Base-by-base conservation (phyloP, 2,888 invertebrate species). In the Tetheella fluctuosa region DNA sequence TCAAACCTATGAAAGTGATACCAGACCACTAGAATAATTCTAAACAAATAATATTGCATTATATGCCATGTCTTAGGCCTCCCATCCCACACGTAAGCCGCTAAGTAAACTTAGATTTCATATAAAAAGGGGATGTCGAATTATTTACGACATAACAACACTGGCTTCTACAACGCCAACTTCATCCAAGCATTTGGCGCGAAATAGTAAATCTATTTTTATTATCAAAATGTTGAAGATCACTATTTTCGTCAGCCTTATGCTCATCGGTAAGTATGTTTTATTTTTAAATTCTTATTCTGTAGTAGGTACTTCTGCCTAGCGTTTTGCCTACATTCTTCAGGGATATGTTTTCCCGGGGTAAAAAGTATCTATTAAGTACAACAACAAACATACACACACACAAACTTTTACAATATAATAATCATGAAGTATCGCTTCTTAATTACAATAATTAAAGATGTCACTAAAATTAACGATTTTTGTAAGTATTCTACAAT, bases 241-340 rank as follows among this genome's bases (percentile, higher is more conserved):
- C 12, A 81, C 86, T 0, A 86, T 86, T 1, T 73, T 91, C 0
- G 76, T 90, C 17, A 89, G 90, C 2, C 68, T 91, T n/a, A 76
- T 91, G 82, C 80, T 91, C 34, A 86, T 91, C 55, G 91, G 91
- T 91, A 76, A 91, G 90, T 62, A 58, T 52, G 55, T 57, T 60
- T 54, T 59, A 54, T 52, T 17, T 30, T 39, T 20, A 42, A 30
- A 23, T 28, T 61, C 42, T 54, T 60, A 25, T 23, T 42, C 39
- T 39, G 2, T 25, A 25, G 2, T 2, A 25, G 25, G 25, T n/a
- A n/a, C n/a, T n/a, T n/a, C n/a, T n/a, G n/a, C n/a, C n/a, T n/a
- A n/a, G n/a, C n/a, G n/a, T n/a, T n/a, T n/a, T n/a, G n/a, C n/a
- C n/a, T n/a, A n/a, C n/a, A n/a, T n/a, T n/a, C n/a, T n/a, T n/a